Conservation (phyloP, 2,797 vertebrate genomes). For the Phyllotis vaccarum region DNA sequence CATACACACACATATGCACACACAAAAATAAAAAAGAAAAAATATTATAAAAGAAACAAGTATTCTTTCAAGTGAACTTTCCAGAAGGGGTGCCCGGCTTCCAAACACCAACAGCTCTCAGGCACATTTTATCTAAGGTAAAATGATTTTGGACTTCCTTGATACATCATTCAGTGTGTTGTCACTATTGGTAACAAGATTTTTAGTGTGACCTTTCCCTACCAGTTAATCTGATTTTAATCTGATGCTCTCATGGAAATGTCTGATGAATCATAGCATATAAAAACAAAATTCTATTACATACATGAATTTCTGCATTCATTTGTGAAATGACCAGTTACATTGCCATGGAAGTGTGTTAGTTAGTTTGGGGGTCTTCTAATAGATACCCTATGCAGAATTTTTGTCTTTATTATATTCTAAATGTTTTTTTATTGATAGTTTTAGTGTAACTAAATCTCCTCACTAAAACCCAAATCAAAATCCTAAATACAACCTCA, state of each 20-base stretch:
- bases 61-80: not conserved
- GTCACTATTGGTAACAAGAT: not conserved
- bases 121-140: not conserved
- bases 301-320: slow-evolving; percentile 22
- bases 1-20: too few species aligned
- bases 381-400: slow-evolving; percentile 17
- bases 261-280: slow-evolving; percentile 39
- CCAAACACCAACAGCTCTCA: not conserved
- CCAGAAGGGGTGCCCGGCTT: not conserved
- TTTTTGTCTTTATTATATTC: slow-evolving; percentile 29
- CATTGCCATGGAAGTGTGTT: slow-evolving; percentile 23
- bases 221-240: slow-evolving; percentile 60
- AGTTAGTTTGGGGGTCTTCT: slow-evolving; percentile 43
- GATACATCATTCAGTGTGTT: slow-evolving; percentile 7
- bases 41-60: not conserved
- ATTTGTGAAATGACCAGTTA: slow-evolving; percentile 62
- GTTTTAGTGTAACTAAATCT: slow-evolving; percentile 40
- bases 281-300: slow-evolving; percentile 47
- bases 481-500: not conserved
- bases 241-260: slow-evolving; percentile 39
- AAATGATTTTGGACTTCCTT: not conserved
- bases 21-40: not conserved
- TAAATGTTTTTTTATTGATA: not conserved
- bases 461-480: not conserved
- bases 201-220: slow-evolving; percentile 43